A percentile compares a stretch with the other conserved stretches of the same genome.
These are phyloP conservation scores for Craniophora ligustri DNA, from an alignment of 2,888 invertebrate species.

Conservation along the genomic window DNA sequence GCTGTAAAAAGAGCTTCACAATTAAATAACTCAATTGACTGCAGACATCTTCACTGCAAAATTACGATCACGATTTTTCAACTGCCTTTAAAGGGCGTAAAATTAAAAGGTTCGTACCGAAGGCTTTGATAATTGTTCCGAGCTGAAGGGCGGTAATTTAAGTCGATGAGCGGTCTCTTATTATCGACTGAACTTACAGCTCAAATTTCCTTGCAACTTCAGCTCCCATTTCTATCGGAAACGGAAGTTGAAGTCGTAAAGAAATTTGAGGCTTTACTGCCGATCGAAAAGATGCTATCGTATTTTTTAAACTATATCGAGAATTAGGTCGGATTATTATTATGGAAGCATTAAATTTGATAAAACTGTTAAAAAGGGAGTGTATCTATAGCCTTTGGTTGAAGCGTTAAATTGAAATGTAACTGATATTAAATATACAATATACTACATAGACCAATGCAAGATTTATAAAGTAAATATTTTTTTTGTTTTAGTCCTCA, in stretches of 20 bases:
- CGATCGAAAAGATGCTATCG: conserved; percentile 6
- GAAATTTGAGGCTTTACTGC: conserved; percentile 43
- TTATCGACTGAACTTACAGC: conserved; percentile 37
- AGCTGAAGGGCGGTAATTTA: conserved; percentile 28
- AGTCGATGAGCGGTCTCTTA: conserved; percentile 29
- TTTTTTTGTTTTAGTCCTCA: too few relatives aligned
- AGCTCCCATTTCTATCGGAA: conserved; percentile 16
- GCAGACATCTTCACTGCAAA: neutral
- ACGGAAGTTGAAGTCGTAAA: conserved; percentile 38
- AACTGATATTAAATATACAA: too few relatives aligned
- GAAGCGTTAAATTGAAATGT: too few relatives aligned
- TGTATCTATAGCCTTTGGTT: neutral
- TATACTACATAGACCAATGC: too few relatives aligned
- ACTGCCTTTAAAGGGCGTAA: conserved; percentile 22
- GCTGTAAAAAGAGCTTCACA: too few relatives aligned
- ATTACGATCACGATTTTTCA: conserved; percentile 25
- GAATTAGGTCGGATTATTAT: conserved; percentile 23
- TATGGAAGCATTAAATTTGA: neutral
- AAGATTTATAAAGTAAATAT: too few relatives aligned
- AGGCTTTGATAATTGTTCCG: conserved; percentile 39
- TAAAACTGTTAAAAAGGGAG: neutral
- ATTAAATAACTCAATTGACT: neutral
- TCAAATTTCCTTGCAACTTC: too few relatives aligned
- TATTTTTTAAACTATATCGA: conserved; percentile 6
- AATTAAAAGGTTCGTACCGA: conserved; percentile 38